Percentiles rank a stretch among this genome's conserved stretches.
Conservation (phyloP, 2,888 invertebrate species). For the Tanytarsus gracilentus region DNA sequence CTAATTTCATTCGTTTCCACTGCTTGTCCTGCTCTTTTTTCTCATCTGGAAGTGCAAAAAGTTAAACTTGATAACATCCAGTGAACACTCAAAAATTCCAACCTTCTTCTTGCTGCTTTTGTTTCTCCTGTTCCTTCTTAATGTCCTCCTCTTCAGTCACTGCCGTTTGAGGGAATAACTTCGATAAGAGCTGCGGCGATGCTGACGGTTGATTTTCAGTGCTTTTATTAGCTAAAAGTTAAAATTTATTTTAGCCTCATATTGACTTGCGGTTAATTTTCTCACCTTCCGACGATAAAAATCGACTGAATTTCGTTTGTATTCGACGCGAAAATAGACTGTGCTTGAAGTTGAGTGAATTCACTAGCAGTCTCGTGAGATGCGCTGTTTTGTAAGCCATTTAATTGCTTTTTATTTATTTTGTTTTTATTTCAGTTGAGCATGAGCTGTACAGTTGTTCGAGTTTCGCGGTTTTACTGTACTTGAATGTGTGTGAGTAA, state of each 20-base stretch:
- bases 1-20: conserved; percentile 63
- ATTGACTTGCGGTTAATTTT: not conserved
- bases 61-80: not conserved
- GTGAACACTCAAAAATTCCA: not conserved
- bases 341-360: conserved; percentile 1
- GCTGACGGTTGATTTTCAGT: not conserved
- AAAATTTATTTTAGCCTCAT: not conserved
- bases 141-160: conserved; percentile 45
- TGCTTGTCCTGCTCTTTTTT: conserved; percentile 57
- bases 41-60: conserved; percentile 37
- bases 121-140: conserved; percentile 47
- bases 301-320: not conserved
- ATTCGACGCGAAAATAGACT: not conserved
- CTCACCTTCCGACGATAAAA: conserved; percentile 15
- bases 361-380: not conserved
- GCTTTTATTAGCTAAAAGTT: conserved; percentile 5
- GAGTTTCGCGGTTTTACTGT: too few species aligned
- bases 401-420: too few species aligned
- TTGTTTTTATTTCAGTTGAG: too few species aligned
- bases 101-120: conserved; percentile 47
- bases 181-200: conserved; percentile 44
- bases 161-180: conserved; percentile 51
- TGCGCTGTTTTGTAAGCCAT: conserved; percentile 11
- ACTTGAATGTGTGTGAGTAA: too few species aligned
- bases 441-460: too few species aligned